A percentile compares a stretch with the other conserved stretches of the same genome.
Evolutionary conservation across 1,140 invertebrate genomes (phyloP).

Genomic region (Drosophila eugracilis): DNA sequence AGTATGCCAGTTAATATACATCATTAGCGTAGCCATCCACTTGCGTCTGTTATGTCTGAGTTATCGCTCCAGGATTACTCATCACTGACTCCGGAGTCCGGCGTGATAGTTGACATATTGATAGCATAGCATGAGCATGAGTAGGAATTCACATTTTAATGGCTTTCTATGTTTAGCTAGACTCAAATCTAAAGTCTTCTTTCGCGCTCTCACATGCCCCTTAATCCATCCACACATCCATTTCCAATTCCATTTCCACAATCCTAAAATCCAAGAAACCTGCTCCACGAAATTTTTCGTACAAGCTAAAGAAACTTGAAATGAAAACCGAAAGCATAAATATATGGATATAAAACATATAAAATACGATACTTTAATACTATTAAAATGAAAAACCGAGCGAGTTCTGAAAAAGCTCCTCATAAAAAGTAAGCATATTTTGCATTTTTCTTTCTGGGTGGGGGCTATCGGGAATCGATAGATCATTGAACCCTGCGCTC

Average conservation of each 20-base stretch:
- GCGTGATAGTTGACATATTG: constrained; percentile 49
- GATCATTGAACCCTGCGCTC: constrained; percentile 36
- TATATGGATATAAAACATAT: constrained; percentile 71
- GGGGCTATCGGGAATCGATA: constrained; percentile 28
- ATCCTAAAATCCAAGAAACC: neutral
- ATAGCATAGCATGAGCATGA: constrained; percentile 27
- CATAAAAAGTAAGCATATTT: constrained; percentile 59
- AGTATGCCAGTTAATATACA: constrained; percentile 5
- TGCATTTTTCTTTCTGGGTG: constrained; percentile 22
- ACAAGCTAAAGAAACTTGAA: constrained; percentile 53
- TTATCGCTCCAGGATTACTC: constrained; percentile 26
- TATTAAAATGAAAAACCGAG: constrained; percentile 80
- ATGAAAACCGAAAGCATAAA: constrained; percentile 65
- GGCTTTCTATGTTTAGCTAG: constrained; percentile 67
- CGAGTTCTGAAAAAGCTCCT: constrained; percentile 64
- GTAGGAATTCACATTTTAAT: constrained; percentile 36
- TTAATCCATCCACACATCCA: neutral
- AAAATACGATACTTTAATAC: constrained; percentile 84
- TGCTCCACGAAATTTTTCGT: constrained; percentile 44
- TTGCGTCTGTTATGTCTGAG: constrained; percentile 15
- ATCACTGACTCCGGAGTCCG: constrained; percentile 31
- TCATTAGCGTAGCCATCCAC: neutral
- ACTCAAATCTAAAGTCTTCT: constrained; percentile 22
- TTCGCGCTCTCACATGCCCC: constrained; percentile 22
- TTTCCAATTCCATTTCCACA: neutral